phyloP scores from a whole-genome alignment of 2,797 vertebrate species.

The Tinamus major region DNA sequence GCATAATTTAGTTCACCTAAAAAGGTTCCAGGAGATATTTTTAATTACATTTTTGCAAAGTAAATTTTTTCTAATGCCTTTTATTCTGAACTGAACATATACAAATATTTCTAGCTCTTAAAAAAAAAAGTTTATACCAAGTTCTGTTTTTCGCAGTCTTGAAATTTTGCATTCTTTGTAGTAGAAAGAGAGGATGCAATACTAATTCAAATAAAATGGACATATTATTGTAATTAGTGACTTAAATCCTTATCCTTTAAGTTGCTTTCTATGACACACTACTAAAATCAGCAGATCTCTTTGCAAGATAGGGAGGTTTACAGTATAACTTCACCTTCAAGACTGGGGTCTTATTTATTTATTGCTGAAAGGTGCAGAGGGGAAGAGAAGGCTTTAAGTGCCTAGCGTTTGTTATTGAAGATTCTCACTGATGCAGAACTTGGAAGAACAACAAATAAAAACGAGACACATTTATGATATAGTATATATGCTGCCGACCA shows the following conservation, averaged over 20 bases:
- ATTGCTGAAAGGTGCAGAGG: slow-evolving; percentile 16
- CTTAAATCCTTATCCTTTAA: slow-evolving; percentile 13
- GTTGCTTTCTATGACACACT: background rate
- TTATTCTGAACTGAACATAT: slow-evolving; percentile 53
- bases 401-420: slow-evolving; percentile 50
- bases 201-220: background rate
- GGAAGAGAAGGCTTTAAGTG: slow-evolving; percentile 14
- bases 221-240: background rate
- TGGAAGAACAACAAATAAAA: slow-evolving; percentile 61
- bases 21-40: slow-evolving; percentile 71
- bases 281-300: background rate
- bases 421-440: slow-evolving; percentile 65
- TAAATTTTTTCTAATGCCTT: slow-evolving; percentile 34
- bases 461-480: slow-evolving; percentile 43
- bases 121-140: background rate
- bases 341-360: background rate
- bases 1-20: slow-evolving; percentile 80
- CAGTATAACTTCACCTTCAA: background rate
- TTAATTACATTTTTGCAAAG: slow-evolving; percentile 53
- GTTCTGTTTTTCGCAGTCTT: background rate
- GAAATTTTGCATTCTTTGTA: slow-evolving; percentile 1
- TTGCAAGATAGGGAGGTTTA: background rate
- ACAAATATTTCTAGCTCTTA: background rate
- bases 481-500: slow-evolving; percentile 5
- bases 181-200: background rate